These are phyloP conservation scores for Dromius quadrimaculatus DNA, from an alignment of 2,888 invertebrate species.

Conservation along the genomic window DNA sequence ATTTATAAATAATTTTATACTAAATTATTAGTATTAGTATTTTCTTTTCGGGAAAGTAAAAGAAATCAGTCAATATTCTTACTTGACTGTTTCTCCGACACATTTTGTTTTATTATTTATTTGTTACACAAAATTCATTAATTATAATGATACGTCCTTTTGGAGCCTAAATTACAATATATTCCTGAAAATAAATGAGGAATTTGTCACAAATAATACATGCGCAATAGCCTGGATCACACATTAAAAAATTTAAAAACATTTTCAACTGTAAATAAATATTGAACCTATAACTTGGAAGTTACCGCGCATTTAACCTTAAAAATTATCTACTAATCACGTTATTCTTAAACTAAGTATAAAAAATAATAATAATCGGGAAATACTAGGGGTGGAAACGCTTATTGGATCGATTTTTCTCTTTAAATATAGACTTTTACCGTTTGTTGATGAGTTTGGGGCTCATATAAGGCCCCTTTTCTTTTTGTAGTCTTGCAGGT, in stretches of 20 bases:
- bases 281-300: constrained; percentile 8
- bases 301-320: constrained; percentile 29
- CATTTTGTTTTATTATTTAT: constrained; percentile 10
- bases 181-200: background rate
- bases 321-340: constrained; percentile 11
- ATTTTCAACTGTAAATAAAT: constrained; percentile 19
- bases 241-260: constrained; percentile 18
- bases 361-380: constrained; percentile 13
- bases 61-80: constrained; percentile 10
- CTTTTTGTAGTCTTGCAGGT: constrained; percentile 93
- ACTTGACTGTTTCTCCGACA: constrained; percentile 17
- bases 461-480: constrained; percentile 84
- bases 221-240: constrained; percentile 14
- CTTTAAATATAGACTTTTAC: constrained; percentile 35
- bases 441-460: constrained; percentile 63
- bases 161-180: constrained; percentile 23
- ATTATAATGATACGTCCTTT: constrained; percentile 4
- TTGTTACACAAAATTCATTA: constrained; percentile 12
- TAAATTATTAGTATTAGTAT: constrained; percentile 17
- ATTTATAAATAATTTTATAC: constrained; percentile 29
- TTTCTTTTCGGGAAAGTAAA: constrained; percentile 1
- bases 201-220: constrained; percentile 18
- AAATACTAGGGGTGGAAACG: constrained; percentile 34
- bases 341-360: constrained; percentile 29
- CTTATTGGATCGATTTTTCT: constrained; percentile 2